A percentile compares a stretch with the other conserved stretches of the same genome.
Conservation (phyloP, 1,140 invertebrate genomes). For the Orius laevigatus region DNA sequence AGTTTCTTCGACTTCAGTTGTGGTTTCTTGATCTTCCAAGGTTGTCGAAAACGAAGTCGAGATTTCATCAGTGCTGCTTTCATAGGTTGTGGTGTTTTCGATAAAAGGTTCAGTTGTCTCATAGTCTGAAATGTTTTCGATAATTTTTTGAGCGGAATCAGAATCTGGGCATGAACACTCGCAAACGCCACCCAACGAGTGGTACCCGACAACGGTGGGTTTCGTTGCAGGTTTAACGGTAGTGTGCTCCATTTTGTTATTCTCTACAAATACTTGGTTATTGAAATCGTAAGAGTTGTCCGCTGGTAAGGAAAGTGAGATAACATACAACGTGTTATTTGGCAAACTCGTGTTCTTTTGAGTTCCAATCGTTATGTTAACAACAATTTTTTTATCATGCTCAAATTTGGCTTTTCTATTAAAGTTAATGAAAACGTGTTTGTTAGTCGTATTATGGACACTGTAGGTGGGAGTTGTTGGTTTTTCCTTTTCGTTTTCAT, state of each 20-base stretch:
- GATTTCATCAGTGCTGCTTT: background rate
- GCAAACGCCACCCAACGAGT: constrained; percentile 50
- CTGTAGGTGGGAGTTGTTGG: background rate
- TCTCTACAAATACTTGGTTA: constrained; percentile 2
- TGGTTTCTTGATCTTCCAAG: too few relatives aligned
- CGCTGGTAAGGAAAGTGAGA: constrained; percentile 53
- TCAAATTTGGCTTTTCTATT: too few relatives aligned
- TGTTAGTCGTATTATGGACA: constrained; percentile 5
- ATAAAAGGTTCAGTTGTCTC: constrained; percentile 10
- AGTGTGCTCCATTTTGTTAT: constrained; percentile 16
- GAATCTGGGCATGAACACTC: constrained; percentile 52
- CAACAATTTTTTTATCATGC: constrained; percentile 40
- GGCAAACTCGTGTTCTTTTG: constrained; percentile 7
- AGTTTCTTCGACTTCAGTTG: too few relatives aligned
- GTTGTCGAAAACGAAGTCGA: too few relatives aligned
- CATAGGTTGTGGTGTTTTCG: constrained; percentile 14
- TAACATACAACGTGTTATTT: constrained; percentile 47
- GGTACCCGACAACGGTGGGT: constrained; percentile 25
- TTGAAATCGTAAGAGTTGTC: constrained; percentile 19
- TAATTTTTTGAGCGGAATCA: too few relatives aligned
- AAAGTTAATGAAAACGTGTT: too few relatives aligned
- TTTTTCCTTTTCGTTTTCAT: constrained; percentile 1
- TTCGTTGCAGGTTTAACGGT: constrained; percentile 20
- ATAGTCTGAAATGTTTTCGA: too few relatives aligned
- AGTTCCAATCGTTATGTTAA: constrained; percentile 57